phyloP scores from a whole-genome alignment of 1,140 invertebrate species.

The Drosophila seguyi region DNA sequence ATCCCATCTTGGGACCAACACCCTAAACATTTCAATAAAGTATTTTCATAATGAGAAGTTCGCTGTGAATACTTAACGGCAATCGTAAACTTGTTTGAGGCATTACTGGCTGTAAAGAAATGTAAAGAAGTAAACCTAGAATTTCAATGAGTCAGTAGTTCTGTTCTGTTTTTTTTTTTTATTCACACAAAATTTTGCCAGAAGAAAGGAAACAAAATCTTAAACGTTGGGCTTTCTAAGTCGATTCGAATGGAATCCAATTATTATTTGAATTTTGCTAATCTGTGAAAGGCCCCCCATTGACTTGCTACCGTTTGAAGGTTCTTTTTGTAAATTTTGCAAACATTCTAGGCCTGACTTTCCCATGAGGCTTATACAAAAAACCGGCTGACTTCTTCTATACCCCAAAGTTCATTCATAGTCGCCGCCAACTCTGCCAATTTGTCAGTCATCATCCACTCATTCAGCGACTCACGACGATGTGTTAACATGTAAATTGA shows the following conservation, averaged over 20 bases:
- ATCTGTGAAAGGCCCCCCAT: slow-evolving; percentile 5
- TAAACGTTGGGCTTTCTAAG: not conserved
- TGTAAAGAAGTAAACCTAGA: not conserved
- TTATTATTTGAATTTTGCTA: not conserved
- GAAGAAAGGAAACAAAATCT: not conserved
- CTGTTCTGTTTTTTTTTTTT: not conserved
- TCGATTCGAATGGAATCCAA: not conserved
- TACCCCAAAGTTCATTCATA: slow-evolving; percentile 37
- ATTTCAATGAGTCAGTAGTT: not conserved
- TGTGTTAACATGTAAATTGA: slow-evolving; percentile 80
- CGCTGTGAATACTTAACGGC: slow-evolving; percentile 17
- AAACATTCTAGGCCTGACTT: slow-evolving; percentile 5
- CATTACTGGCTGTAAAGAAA: not conserved
- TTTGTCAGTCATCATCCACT: slow-evolving; percentile 57
- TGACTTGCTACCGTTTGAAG: slow-evolving; percentile 27
- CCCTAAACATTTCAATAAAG: slow-evolving; percentile 21
- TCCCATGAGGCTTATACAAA: slow-evolving; percentile 19
- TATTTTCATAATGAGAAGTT: slow-evolving; percentile 5
- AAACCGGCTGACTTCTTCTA: slow-evolving; percentile 14
- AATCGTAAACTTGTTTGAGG: slow-evolving; percentile 9
- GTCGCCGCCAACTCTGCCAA: slow-evolving; percentile 38
- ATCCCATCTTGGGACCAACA: slow-evolving; percentile 36
- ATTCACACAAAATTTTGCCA: not conserved
- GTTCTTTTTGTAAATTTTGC: not conserved
- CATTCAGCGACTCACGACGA: slow-evolving; percentile 41